phyloP scores from a whole-genome alignment of 2,888 invertebrate species.

The Drosophila robusta region DNA sequence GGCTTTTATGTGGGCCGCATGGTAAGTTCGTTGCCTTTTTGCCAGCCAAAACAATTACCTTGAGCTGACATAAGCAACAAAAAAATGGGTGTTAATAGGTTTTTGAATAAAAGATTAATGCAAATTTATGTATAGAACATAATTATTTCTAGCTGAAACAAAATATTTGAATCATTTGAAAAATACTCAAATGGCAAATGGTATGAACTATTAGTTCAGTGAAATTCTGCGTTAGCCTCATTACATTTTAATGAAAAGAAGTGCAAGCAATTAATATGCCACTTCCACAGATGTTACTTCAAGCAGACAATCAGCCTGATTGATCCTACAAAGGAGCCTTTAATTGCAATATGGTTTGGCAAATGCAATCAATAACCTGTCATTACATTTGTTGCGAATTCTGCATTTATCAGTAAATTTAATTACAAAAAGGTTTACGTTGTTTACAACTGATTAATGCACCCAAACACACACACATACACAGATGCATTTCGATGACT shows the following conservation, averaged over 20 bases:
- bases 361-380: constrained; percentile 31
- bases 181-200: too few species aligned
- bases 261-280: not conserved
- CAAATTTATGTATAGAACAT: too few species aligned
- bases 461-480: constrained; percentile 9
- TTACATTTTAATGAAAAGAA: too few species aligned
- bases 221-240: not conserved
- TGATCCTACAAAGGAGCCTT: constrained; percentile 9
- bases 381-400: constrained; percentile 38
- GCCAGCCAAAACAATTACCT: constrained; percentile 15
- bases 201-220: too few species aligned
- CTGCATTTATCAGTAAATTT: constrained; percentile 53
- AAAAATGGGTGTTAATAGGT: not conserved
- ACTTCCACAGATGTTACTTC: not conserved
- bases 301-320: constrained; percentile 3
- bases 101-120: too few species aligned
- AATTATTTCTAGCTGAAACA: too few species aligned
- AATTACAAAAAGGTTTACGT: constrained; percentile 53
- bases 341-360: constrained; percentile 26
- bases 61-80: constrained; percentile 1
- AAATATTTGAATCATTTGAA: too few species aligned
- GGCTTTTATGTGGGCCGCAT: constrained; percentile 8
- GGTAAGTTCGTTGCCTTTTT: constrained; percentile 24
- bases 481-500: constrained; percentile 4
- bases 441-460: constrained; percentile 59